Base-by-base conservation (phyloP, 1,140 invertebrate genomes). In the Drosophila paulistorum region DNA sequence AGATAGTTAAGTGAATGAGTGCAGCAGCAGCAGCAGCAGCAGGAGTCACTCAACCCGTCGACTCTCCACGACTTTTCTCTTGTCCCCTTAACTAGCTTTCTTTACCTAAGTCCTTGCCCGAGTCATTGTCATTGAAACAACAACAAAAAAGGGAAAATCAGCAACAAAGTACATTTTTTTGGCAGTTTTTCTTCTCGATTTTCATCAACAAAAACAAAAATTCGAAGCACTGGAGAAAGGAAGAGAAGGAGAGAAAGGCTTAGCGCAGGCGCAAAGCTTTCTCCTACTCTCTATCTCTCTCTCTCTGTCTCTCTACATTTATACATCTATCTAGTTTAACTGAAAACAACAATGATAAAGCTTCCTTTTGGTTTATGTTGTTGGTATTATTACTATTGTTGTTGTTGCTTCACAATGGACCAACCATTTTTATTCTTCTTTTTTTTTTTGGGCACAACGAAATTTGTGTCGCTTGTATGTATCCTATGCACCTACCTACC, bases 381-480 rank as follows among this genome's bases (percentile, higher is more conserved):
- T 48, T 65, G 39, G 63, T 70, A 51, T 64, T 63, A 37, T 65
- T 66, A 74, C 75, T 59, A 54, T 68, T 79, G 74, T 72, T 74
- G 64, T 30, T 30, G 30, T 30, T 30, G 30, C 30, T 30, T 30
- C 30, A 30, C 30, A 30, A 30, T 30, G 30, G 30, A 30, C 30
- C 30, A 30, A 30, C 55, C 63, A 70, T 76, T 71, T 58, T 70
- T 79, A 57, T 51, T 51, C 14, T 78, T 74, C 3, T 57, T 65
- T 65, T 57, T 14, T 14, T 65, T 57, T 71, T 72, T 79, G 68
- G 74, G 67, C 72, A 69, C 68, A 67, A 54, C 45, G 45, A 51
- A 51, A 89, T 78, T 71, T 84, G 74, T 84, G 71, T 76, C 79
- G 72, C 58, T 75, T 65, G 80, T 89, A 58, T 84, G 80, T 89